Evolutionary conservation across 2,888 invertebrate genomes (phyloP).

Genomic region (Erebia palarica): DNA sequence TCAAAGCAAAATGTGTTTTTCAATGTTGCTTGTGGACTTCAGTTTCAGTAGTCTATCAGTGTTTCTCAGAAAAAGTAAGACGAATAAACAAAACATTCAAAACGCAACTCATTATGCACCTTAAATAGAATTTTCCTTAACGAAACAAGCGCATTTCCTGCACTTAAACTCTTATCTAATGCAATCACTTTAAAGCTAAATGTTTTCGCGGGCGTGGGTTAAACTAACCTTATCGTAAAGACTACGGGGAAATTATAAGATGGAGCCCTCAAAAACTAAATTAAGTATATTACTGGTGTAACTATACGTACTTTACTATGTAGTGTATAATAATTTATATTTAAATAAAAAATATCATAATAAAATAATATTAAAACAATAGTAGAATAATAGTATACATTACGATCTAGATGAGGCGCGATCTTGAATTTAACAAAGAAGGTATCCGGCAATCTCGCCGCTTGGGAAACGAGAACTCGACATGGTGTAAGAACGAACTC

Average conservation of each 20-base stretch:
- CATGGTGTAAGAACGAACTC: no score
- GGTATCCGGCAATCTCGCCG: no score
- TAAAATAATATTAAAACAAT: no score
- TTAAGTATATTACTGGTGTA: no score
- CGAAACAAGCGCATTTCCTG: slow-evolving; percentile 24
- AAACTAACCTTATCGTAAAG: slow-evolving; percentile 14
- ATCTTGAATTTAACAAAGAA: no score
- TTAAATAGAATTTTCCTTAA: slow-evolving; percentile 19
- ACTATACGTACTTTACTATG: no score
- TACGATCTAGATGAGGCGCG: no score
- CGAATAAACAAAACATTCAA: neutral
- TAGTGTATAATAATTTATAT: no score
- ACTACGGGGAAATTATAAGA: neutral
- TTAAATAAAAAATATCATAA: no score
- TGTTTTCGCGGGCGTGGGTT: slow-evolving; percentile 24
- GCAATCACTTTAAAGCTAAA: slow-evolving; percentile 32
- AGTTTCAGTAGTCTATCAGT: neutral
- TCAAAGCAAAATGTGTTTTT: neutral
- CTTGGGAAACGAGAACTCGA: no score
- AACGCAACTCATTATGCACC: slow-evolving; percentile 21
- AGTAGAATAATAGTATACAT: no score
- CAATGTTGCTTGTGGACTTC: neutral
- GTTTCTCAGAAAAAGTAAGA: neutral
- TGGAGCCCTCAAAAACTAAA: neutral
- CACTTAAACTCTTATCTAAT: slow-evolving; percentile 32